Evolutionary conservation across 2,113 vertebrate genomes (phyloP).

Genomic region (Oncorhynchus clarkii): DNA sequence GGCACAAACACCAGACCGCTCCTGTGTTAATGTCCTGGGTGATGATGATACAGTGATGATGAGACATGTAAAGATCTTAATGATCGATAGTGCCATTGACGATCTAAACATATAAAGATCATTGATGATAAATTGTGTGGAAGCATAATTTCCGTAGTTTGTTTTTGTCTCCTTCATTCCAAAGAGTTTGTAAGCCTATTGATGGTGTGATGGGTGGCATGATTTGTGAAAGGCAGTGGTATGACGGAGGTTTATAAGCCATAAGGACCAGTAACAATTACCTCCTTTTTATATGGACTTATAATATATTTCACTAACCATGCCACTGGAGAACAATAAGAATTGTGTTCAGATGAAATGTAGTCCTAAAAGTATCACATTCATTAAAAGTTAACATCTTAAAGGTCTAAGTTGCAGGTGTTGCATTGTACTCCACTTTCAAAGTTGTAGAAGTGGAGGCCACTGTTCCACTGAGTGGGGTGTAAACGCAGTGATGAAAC

Average conservation of each 20-base stretch:
- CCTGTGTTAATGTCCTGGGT: slow-evolving; percentile 46
- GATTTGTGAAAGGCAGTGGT: slow-evolving; percentile 41
- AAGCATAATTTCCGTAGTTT: slow-evolving; percentile 18
- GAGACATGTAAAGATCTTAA: neutral
- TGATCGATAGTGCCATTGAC: slow-evolving; percentile 6
- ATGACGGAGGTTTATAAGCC: slow-evolving; percentile 33
- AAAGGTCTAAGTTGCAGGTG: neutral
- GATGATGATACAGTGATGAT: slow-evolving; percentile 22
- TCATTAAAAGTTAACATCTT: neutral
- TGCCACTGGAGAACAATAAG: slow-evolving; percentile 26
- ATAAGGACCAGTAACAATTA: slow-evolving; percentile 19
- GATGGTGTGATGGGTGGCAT: slow-evolving; percentile 15
- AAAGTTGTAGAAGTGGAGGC: neutral
- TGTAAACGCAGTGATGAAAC: neutral
- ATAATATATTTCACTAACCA: slow-evolving; percentile 16
- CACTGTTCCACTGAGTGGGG: neutral
- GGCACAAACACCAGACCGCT: slow-evolving; percentile 29
- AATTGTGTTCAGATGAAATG: slow-evolving; percentile 21
- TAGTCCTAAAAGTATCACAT: slow-evolving; percentile 3
- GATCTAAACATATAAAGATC: slow-evolving; percentile 3
- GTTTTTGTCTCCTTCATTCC: neutral
- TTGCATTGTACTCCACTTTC: neutral
- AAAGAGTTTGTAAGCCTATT: neutral
- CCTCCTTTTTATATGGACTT: slow-evolving; percentile 20
- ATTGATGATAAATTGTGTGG: slow-evolving; percentile 4